Evolutionary conservation across 2,797 vertebrate genomes (phyloP).

Genomic region (Dermochelys coriacea): DNA sequence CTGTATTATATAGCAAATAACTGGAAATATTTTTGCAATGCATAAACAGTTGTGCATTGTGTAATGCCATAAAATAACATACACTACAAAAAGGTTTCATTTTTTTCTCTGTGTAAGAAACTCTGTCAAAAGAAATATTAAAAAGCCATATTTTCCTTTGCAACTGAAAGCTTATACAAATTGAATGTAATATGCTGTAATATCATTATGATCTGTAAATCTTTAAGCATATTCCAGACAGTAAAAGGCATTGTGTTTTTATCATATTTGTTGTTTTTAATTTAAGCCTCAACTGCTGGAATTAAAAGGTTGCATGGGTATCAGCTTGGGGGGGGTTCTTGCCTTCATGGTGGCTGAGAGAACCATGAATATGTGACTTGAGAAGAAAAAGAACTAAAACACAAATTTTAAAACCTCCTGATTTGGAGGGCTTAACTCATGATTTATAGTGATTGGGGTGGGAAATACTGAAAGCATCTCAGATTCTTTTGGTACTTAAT

Average conservation of each 20-base stretch:
- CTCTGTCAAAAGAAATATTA: not conserved
- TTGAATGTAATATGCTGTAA: too few relatives aligned
- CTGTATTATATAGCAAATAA: not conserved
- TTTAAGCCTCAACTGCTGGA: not conserved
- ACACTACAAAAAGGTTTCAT: not conserved
- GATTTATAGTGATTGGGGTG: not conserved
- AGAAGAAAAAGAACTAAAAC: rapidly evolving
- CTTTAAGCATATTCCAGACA: not conserved
- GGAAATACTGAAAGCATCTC: not conserved
- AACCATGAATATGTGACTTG: not conserved
- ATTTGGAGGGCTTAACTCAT: not conserved
- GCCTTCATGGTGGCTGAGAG: not conserved
- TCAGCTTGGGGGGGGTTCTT: not conserved
- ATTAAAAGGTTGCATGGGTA: not conserved
- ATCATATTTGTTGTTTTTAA: not conserved
- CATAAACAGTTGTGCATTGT: not conserved
- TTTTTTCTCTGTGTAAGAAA: not conserved
- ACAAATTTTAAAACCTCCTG: not conserved
- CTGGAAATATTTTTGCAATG: not conserved
- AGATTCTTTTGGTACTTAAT: not conserved
- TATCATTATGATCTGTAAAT: not conserved
- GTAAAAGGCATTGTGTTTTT: not conserved
- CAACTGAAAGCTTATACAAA: not conserved
- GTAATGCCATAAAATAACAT: not conserved
- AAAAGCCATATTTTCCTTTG: not conserved